Evolutionary conservation across 2,113 vertebrate species (phyloP).

Genomic region (Herpetotheres cachinnans): DNA sequence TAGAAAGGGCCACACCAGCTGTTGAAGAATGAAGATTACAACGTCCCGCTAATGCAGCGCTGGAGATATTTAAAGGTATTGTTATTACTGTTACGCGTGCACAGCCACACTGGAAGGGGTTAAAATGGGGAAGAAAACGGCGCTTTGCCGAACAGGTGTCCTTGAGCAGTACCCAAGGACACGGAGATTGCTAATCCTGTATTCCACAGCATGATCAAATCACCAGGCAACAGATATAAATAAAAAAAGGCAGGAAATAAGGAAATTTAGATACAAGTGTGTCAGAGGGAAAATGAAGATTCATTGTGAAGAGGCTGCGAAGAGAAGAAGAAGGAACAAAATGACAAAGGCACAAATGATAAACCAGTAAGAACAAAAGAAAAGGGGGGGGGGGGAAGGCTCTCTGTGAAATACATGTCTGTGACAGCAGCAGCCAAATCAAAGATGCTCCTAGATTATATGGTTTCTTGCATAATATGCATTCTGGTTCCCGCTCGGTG

Average conservation of each 20-base stretch:
- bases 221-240: constrained; percentile 95
- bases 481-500: constrained; percentile 60
- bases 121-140: constrained; percentile 76
- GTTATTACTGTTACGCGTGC: neutral
- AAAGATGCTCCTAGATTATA: constrained; percentile 74
- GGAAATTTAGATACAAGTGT: constrained; percentile 94
- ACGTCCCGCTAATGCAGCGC: neutral
- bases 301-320: constrained; percentile 87
- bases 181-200: constrained; percentile 90
- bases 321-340: constrained; percentile 63
- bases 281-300: constrained; percentile 93
- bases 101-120: constrained; percentile 17
- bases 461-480: constrained; percentile 77
- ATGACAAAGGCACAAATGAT: constrained; percentile 68
- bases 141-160: constrained; percentile 87
- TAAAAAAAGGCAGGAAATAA: constrained; percentile 95
- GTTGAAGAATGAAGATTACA: constrained; percentile 61
- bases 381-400: neutral
- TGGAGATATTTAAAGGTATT: neutral
- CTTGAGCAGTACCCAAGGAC: constrained; percentile 91
- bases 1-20: constrained; percentile 55
- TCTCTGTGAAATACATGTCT: constrained; percentile 41
- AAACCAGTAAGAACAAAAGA: constrained; percentile 56
- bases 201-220: constrained; percentile 94
- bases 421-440: constrained; percentile 62